These are phyloP conservation scores for Phortica variegata DNA, from an alignment of 1,140 invertebrate genomes.

Conservation along the genomic window DNA sequence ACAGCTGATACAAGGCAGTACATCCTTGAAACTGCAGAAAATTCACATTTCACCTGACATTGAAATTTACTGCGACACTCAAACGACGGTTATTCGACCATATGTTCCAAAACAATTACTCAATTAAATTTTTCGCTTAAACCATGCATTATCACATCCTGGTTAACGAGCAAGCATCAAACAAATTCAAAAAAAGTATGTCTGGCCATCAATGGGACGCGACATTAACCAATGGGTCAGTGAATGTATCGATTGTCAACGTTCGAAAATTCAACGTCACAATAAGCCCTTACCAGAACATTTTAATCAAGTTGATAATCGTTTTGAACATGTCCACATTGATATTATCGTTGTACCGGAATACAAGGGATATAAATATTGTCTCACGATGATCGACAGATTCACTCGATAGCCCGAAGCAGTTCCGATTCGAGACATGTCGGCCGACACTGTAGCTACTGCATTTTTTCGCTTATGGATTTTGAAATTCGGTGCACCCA, in stretches of 20 bases:
- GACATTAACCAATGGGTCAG: slow-evolving; percentile 17
- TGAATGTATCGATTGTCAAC: slow-evolving; percentile 34
- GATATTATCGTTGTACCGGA: slow-evolving; percentile 39
- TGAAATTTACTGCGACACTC: not conserved
- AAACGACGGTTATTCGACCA: slow-evolving; percentile 15
- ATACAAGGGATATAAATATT: slow-evolving; percentile 18
- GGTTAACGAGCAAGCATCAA: slow-evolving; percentile 17
- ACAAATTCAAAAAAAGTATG: slow-evolving; percentile 12
- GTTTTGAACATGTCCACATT: slow-evolving; percentile 36
- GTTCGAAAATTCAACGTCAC: slow-evolving; percentile 26
- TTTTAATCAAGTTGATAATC: not conserved
- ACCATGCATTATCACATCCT: slow-evolving; percentile 31
- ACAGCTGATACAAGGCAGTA: too few relatives aligned
- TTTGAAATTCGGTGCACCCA: slow-evolving; percentile 23
- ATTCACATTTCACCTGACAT: too few relatives aligned
- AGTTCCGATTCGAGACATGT: slow-evolving; percentile 37
- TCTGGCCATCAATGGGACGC: slow-evolving; percentile 26
- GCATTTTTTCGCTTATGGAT: slow-evolving; percentile 40
- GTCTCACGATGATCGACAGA: slow-evolving; percentile 34
- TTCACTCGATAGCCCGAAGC: slow-evolving; percentile 55
- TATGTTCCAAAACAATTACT: slow-evolving; percentile 5
- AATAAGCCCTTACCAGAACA: not conserved
- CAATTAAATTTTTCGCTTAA: slow-evolving; percentile 14
- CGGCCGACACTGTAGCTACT: slow-evolving; percentile 28
- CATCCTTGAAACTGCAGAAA: too few relatives aligned